Evolutionary conservation across 2,888 invertebrate genomes (phyloP).

Genomic region (Incurvaria masculella): DNA sequence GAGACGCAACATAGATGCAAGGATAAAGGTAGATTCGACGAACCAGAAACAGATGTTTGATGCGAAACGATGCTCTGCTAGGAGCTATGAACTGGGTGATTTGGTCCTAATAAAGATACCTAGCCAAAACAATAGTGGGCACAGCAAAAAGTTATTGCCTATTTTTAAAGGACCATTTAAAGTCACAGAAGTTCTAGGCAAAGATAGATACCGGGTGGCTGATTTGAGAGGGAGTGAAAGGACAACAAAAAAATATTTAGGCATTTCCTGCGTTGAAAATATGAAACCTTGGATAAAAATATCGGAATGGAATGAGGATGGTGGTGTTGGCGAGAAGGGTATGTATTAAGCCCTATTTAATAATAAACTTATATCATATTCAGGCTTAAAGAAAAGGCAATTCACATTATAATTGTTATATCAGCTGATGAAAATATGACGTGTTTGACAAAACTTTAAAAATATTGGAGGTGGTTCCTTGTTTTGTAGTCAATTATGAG

Average conservation of each 20-base stretch:
- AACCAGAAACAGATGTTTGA: conserved; percentile 5
- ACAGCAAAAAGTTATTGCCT: conserved; percentile 15
- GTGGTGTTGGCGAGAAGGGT: too few species aligned
- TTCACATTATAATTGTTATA: too few species aligned
- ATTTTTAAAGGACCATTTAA: conserved; percentile 16
- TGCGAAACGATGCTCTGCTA: background rate
- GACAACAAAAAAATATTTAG: conserved; percentile 3
- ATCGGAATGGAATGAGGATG: too few species aligned
- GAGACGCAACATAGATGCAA: background rate
- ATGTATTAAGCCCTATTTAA: too few species aligned
- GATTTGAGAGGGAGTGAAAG: conserved; percentile 13
- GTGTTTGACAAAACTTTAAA: too few species aligned
- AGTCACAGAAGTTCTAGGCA: conserved; percentile 10
- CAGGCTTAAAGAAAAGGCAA: too few species aligned
- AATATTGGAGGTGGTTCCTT: too few species aligned
- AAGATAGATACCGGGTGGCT: conserved; percentile 15
- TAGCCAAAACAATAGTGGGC: conserved; percentile 4
- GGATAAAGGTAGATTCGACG: conserved; percentile 1
- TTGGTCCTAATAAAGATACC: conserved; percentile 6
- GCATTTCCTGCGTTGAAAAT: conserved; percentile 7
- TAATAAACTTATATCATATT: too few species aligned
- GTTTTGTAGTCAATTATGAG: too few species aligned
- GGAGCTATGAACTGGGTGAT: conserved; percentile 1
- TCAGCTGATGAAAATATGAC: too few species aligned
- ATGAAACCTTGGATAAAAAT: conserved; percentile 10